Conservation (phyloP, 2,888 invertebrate genomes). For the Polylopha cassiicola region DNA sequence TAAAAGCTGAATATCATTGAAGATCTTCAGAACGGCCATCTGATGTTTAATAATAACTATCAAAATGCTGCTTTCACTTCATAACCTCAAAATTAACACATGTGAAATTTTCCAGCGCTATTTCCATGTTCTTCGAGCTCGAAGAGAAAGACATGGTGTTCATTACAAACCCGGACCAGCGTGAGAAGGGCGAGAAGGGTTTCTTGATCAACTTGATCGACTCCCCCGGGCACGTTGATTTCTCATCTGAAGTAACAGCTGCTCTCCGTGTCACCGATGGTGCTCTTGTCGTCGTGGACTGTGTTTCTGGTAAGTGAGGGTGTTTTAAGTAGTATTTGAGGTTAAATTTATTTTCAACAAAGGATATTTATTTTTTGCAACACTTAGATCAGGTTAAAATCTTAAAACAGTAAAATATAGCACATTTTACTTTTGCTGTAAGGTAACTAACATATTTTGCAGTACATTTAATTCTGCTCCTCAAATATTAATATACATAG, state of each 20-base stretch:
- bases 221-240: conserved; percentile 99
- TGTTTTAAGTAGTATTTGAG: too few relatives aligned
- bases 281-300: conserved; percentile 99
- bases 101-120: conserved; percentile 82
- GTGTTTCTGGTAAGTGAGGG: conserved; percentile 91
- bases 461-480: neutral
- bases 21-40: conserved; percentile 78
- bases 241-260: conserved; percentile 99
- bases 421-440: too few relatives aligned
- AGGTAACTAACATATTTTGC: too few relatives aligned
- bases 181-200: conserved; percentile 93
- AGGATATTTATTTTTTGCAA: too few relatives aligned
- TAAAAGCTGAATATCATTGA: conserved; percentile 59
- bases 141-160: conserved; percentile 95
- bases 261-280: conserved; percentile 99
- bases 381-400: too few relatives aligned
- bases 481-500: neutral
- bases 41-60: conserved; percentile 39
- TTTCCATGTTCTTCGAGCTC: conserved; percentile 99
- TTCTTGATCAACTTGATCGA: conserved; percentile 99
- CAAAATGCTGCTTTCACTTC: conserved; percentile 7
- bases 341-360: too few relatives aligned
- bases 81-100: conserved; percentile 10
- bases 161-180: conserved; percentile 93
- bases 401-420: too few relatives aligned